Conservation (phyloP, 1,140 invertebrate species). For the Zeugodacus cucurbitae region DNA sequence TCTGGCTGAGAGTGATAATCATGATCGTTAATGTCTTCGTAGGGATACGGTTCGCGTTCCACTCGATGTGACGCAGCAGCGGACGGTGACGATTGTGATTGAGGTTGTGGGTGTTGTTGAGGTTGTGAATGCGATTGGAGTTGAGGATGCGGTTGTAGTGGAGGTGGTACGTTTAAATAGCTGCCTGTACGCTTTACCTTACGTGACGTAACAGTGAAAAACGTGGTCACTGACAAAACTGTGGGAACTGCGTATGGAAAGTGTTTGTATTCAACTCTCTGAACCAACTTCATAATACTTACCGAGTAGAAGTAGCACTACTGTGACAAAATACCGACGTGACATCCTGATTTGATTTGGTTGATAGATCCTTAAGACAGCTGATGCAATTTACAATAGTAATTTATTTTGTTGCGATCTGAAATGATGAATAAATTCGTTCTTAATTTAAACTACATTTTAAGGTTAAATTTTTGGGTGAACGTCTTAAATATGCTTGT, state of each 20-base stretch:
- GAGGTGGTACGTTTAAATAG: conserved; percentile 55
- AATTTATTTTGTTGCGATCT: neutral
- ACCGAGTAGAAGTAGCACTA: neutral
- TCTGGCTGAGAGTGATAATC: conserved; percentile 22
- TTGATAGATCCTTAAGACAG: neutral
- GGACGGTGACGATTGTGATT: conserved; percentile 51
- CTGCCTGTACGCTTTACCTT: conserved; percentile 60
- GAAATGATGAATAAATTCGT: neutral
- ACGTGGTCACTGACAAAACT: neutral
- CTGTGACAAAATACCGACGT: neutral
- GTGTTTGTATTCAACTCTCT: neutral
- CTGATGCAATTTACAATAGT: neutral
- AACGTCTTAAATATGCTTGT: no score
- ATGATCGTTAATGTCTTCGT: conserved; percentile 10
- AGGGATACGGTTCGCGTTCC: neutral
- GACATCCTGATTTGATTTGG: neutral
- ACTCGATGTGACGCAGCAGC: conserved; percentile 48
- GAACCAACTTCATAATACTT: neutral
- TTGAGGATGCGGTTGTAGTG: conserved; percentile 46
- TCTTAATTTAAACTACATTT: no score
- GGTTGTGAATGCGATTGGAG: conserved; percentile 49
- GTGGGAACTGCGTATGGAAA: neutral
- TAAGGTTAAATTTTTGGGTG: no score
- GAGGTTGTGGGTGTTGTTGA: conserved; percentile 43
- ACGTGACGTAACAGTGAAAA: conserved; percentile 48